phyloP scores from a whole-genome alignment of 2,888 invertebrate species.

The Hirtodrosophila duncani region DNA sequence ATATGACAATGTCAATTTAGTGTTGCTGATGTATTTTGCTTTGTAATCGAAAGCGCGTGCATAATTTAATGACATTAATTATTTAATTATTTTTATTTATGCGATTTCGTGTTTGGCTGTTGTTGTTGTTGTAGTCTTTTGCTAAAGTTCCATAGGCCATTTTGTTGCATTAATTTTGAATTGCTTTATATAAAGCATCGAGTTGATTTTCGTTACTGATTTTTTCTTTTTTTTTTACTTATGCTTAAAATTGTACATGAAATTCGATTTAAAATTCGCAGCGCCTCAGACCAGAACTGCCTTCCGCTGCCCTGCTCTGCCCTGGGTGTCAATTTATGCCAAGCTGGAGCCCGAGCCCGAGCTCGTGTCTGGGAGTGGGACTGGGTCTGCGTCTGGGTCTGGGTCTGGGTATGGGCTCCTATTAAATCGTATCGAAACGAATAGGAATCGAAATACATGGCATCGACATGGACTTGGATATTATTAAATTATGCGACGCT shows the following conservation, averaged over 20 bases:
- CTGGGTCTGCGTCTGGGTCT: no score
- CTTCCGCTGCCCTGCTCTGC: conserved; percentile 33
- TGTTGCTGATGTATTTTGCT: conserved; percentile 13
- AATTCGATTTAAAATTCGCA: conserved; percentile 26
- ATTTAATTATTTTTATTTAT: conserved; percentile 72
- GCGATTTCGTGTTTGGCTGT: conserved; percentile 25
- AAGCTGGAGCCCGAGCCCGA: conserved; percentile 17
- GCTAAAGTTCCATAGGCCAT: conserved; percentile 26
- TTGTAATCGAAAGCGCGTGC: conserved; percentile 45
- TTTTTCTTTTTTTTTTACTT: conserved; percentile 18
- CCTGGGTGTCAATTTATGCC: conserved; percentile 48
- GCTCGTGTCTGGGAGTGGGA: no score
- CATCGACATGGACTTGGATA: conserved; percentile 43
- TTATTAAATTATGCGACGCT: conserved; percentile 55
- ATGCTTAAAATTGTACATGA: conserved; percentile 27
- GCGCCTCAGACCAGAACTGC: conserved; percentile 9
- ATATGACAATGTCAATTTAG: conserved; percentile 15
- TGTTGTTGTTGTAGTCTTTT: conserved; percentile 14
- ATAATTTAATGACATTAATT: conserved; percentile 68
- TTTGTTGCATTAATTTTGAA: conserved; percentile 21
- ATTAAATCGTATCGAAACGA: conserved; percentile 19
- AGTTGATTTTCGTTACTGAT: background rate
- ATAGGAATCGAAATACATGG: conserved; percentile 7
- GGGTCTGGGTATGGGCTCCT: no score
- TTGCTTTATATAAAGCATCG: background rate